Conservation (phyloP, 2,113 vertebrate genomes). For the Stercorarius parasiticus region DNA sequence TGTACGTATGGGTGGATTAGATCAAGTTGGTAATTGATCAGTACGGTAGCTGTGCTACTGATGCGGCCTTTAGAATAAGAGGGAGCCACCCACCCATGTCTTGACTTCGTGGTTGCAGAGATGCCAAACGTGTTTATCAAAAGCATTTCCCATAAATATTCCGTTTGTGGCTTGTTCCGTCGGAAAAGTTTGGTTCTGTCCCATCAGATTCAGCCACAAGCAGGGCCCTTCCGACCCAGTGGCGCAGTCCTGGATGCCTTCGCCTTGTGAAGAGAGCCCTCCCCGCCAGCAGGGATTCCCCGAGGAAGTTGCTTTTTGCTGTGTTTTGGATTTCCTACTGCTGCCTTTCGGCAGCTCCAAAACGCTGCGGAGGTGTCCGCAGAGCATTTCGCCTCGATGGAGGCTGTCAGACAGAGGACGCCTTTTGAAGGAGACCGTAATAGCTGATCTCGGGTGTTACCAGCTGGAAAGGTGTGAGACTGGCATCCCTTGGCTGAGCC, state of each 20-base stretch:
- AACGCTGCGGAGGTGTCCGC: background rate
- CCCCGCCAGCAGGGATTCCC: too few relatives aligned
- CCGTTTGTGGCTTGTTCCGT: background rate
- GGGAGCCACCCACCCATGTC: background rate
- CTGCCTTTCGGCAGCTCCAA: background rate
- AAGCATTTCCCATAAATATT: background rate
- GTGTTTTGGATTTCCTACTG: background rate
- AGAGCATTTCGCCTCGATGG: too few relatives aligned
- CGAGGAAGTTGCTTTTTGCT: background rate
- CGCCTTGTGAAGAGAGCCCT: fast-evolving
- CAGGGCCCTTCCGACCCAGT: background rate
- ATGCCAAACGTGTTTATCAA: background rate
- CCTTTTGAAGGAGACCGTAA: background rate
- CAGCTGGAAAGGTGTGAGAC: background rate
- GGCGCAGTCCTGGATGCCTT: fast-evolving
- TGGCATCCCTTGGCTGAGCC: background rate
- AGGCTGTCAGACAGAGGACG: background rate
- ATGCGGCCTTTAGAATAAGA: background rate
- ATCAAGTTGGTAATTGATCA: background rate
- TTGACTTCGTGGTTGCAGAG: background rate
- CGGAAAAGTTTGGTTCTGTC: background rate
- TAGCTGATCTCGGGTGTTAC: background rate
- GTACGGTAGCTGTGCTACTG: background rate
- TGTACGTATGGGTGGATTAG: background rate
- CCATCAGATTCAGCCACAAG: background rate